Evolutionary conservation across 2,797 vertebrate species (phyloP).

Genomic region (Vespertilio murinus): DNA sequence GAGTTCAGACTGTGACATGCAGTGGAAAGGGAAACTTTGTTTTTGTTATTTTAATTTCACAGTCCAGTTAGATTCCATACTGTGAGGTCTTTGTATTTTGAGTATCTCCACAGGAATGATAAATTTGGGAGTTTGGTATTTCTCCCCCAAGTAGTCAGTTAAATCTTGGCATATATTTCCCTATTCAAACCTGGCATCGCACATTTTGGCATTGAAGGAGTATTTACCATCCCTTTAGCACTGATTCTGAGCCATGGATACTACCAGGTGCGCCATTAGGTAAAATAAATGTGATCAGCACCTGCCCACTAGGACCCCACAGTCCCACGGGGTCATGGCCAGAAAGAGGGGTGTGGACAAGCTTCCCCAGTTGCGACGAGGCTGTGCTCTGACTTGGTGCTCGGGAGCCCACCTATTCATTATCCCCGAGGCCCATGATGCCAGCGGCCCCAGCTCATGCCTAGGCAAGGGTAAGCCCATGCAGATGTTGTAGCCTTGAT

Average conservation of each 20-base stretch:
- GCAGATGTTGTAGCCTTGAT: neutral
- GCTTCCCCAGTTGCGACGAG: neutral
- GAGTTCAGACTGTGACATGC: neutral
- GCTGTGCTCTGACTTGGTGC: neutral
- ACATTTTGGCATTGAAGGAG: neutral
- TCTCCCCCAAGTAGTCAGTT: neutral
- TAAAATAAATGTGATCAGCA: neutral
- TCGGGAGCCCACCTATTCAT: neutral
- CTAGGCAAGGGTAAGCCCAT: neutral
- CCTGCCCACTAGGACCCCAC: no score
- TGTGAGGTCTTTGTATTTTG: conserved; percentile 9
- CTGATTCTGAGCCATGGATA: neutral
- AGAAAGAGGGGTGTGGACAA: neutral
- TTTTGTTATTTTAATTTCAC: conserved; percentile 15
- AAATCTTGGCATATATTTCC: neutral
- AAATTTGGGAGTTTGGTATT: neutral
- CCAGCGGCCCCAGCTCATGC: neutral
- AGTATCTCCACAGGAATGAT: neutral
- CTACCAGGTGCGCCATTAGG: neutral
- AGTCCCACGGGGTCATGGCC: neutral
- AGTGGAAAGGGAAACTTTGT: neutral
- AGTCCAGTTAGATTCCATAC: neutral
- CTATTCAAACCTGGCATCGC: neutral
- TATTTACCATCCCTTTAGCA: neutral
- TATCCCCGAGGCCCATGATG: neutral